Evolutionary conservation across 30 jellyfish, hydroid and myxozoan species (phyloP).

Genomic region (Hydractinia symbiolongicarpus): DNA sequence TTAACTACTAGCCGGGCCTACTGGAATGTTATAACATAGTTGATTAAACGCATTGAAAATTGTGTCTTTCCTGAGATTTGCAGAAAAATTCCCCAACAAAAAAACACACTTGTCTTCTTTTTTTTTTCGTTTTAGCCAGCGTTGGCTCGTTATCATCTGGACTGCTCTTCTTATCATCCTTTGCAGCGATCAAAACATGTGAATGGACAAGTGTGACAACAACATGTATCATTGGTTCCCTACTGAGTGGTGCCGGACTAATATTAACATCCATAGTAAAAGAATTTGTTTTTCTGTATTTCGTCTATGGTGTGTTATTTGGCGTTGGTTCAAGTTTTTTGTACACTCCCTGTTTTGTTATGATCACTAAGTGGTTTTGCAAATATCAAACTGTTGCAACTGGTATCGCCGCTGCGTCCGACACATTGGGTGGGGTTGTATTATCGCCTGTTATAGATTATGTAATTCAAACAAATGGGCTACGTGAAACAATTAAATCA

Average conservation of each 20-base stretch:
- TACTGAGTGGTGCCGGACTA: conserved; percentile 71
- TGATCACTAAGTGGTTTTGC: conserved; percentile 70
- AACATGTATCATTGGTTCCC: conserved; percentile 73
- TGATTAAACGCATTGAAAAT: too few species aligned
- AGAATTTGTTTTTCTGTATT: conserved; percentile 41
- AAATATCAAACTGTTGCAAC: conserved; percentile 65
- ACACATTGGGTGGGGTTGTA: conserved; percentile 85
- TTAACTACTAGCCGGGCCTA: too few species aligned
- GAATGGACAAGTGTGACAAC: conserved; percentile 66
- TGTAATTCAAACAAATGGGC: conserved; percentile 47
- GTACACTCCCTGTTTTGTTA: conserved; percentile 86
- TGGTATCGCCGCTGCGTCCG: conserved; percentile 83
- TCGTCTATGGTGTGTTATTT: conserved; percentile 78
- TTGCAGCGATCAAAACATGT: conserved; percentile 61
- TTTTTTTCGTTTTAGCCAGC: conserved; percentile 70
- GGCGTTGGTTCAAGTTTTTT: conserved; percentile 92
- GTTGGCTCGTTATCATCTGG: conserved; percentile 92
- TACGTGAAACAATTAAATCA: conserved; percentile 49
- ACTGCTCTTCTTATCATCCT: conserved; percentile 65
- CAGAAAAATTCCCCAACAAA: neutral
- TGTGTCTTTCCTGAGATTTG: too few species aligned
- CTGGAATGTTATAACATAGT: too few species aligned
- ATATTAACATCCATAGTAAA: conserved; percentile 57
- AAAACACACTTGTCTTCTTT: neutral
- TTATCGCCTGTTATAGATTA: conserved; percentile 62